A percentile compares a stretch with the other conserved stretches of the same genome.
These are phyloP conservation scores for Diorhabda sublineata DNA, from an alignment of 1,140 invertebrate genomes.

Conservation along the genomic window DNA sequence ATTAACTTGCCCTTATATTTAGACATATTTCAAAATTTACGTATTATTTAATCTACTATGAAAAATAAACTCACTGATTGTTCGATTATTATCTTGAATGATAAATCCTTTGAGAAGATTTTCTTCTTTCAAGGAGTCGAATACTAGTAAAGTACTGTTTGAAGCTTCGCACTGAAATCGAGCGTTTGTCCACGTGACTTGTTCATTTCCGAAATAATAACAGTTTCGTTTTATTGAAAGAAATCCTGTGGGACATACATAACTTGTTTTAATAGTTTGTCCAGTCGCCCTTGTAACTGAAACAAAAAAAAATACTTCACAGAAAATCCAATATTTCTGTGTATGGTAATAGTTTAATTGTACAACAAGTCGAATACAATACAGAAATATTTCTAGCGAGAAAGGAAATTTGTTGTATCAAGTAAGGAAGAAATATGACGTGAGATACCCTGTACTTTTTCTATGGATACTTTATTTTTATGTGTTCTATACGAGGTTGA, in stretches of 20 bases:
- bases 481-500: no score
- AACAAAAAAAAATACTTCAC: not conserved
- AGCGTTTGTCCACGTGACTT: conserved; percentile 67
- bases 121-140: conserved; percentile 51
- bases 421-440: no score
- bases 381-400: no score
- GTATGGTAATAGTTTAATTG: no score
- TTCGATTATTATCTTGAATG: not conserved
- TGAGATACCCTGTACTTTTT: no score
- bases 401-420: no score
- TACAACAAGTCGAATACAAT: no score
- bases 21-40: no score
- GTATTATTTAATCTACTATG: no score
- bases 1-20: no score
- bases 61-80: not conserved
- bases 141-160: conserved; percentile 61
- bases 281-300: not conserved
- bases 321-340: no score
- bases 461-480: no score
- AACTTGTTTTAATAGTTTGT: conserved; percentile 21
- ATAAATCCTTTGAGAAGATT: conserved; percentile 25
- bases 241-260: conserved; percentile 63
- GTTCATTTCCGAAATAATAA: conserved; percentile 68
- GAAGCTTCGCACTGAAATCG: conserved; percentile 66
- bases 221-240: conserved; percentile 67